Evolutionary conservation across 1,140 invertebrate genomes (phyloP), one percentile per base, ranked within the genome.

Genomic region (Apis florea): DNA sequence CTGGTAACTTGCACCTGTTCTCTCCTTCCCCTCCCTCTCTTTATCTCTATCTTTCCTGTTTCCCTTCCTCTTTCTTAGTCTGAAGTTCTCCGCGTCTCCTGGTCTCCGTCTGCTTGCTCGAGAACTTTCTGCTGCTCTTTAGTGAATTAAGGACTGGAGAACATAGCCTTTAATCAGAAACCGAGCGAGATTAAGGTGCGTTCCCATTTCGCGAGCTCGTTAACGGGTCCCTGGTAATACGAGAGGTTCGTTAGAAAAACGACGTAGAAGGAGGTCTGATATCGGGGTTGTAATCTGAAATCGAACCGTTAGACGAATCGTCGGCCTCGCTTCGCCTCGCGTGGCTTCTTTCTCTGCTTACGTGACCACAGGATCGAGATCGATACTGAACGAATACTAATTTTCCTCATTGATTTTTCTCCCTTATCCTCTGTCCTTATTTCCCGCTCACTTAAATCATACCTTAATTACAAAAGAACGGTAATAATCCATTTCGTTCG

Each of bases 91-190:
- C 13, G 24, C n/a, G 74, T 71, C 75, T 71, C 75, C 72, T 79
- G 81, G 59, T 71, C 59, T 66, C 58, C 58, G 75, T 66, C 80
- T 82, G 58, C 74, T 77, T 66, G 68, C 73, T 31, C 61, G 26
- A 54, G 56, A 78, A 79, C 75, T 83, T 78, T 70, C 80, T 56
- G 75, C 68, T 66, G 69, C 76, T 79, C 77, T 80, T 80, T 83
- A 72, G 77, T 61, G 76, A 83, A 79, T 79, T 73, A 79, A 80
- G 53, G 75, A 78, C 66, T 78, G 69, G 53, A 77, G 68, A 83
- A 79, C 75, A 70, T 70, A 83, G 77, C 77, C 77, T 83, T 83
- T 83, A 83, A 83, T 83, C 77, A 83, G 68, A 83, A 83, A 83
- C 82, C 69, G 63, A 68, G 77, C 70, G 59, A 68, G 69, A 83